Evolutionary conservation across 2,888 invertebrate species (phyloP), one percentile per base, ranked within the genome.

Genomic region (Thereva unica): DNA sequence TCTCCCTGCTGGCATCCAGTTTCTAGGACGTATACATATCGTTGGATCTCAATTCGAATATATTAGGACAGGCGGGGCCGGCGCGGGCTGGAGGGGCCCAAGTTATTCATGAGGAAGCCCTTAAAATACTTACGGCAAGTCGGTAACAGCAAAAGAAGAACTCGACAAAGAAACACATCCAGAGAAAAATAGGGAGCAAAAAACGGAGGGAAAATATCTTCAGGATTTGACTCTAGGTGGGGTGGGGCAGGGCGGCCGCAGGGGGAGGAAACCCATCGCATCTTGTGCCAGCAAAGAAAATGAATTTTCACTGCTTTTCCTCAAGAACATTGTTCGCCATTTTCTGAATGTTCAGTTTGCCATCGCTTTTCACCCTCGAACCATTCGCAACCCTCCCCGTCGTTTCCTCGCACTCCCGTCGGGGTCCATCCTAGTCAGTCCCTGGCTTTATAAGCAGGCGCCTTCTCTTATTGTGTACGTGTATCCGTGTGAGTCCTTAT

Each of bases 71-170:
- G 12, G 50, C 50, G 9, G 49, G 10, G 49, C 5, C 6, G 3
- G n/a, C 8, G 4, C 7, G 49, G 10, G 47, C 34, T 38, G 57
- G 37, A 45, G 45, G 47, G 57, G 57, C 38, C 47, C 37, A 47
- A 59, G 61, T 61, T 61, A 61, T 61, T 61, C 61, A 61, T 61
- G 49, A 67, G 68, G 69, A 57, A 67, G 57, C 56, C 70, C 67
- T 70, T 70, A 71, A 70, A 70, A 69, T 71, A 71, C 70, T 71
- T 70, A 69, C 71, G 71, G 69, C 69, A 71, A 71, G 69, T 67
- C 70, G 69, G 70, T 70, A 68, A 70, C 67, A 56, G 38, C 23
- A 23, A 68, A 67, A 69, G 65, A 67, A 71, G 65, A 71, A 67
- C 69, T 57, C 52, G 67, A 56, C 64, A 67, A 64, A 66, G 66